Evolutionary conservation across 2,888 invertebrate genomes (phyloP).

Genomic region (Margaritifera margaritifera): DNA sequence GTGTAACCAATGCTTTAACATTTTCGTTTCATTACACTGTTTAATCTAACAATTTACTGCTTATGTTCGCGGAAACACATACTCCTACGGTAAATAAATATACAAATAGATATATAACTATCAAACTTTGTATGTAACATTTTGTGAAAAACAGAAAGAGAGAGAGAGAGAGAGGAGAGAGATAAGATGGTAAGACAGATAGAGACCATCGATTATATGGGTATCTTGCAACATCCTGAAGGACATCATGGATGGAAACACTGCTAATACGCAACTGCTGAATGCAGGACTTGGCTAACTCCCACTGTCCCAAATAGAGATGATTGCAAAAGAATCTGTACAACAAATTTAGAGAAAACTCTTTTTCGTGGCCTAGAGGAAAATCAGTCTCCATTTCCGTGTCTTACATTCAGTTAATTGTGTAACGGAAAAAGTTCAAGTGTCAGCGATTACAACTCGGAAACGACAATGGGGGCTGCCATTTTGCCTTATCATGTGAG

Average conservation of each 20-base stretch:
- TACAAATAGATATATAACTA: too few relatives aligned
- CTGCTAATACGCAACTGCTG: slow-evolving; percentile 31
- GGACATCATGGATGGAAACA: slow-evolving; percentile 40
- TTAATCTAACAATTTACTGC: too few relatives aligned
- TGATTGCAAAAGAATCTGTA: slow-evolving; percentile 66
- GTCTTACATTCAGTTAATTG: too few relatives aligned
- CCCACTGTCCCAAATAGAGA: slow-evolving; percentile 68
- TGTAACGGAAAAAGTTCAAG: too few relatives aligned
- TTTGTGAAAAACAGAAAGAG: too few relatives aligned
- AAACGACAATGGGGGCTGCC: slow-evolving; percentile 25
- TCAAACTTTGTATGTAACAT: too few relatives aligned
- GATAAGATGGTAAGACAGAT: background rate
- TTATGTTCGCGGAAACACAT: too few relatives aligned
- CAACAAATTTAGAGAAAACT: slow-evolving; percentile 24
- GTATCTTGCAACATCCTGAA: slow-evolving; percentile 53
- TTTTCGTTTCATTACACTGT: too few relatives aligned
- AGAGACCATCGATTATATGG: slow-evolving; percentile 62
- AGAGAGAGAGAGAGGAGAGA: background rate
- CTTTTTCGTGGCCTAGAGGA: slow-evolving; percentile 18
- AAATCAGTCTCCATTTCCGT: background rate
- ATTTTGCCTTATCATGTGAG: slow-evolving; percentile 57
- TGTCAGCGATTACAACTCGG: background rate
- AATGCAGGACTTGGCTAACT: slow-evolving; percentile 60
- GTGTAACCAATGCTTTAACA: too few relatives aligned
- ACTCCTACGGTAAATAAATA: too few relatives aligned